A percentile compares a stretch with the other conserved stretches of the same genome.
phyloP scores from a whole-genome alignment of 1,140 invertebrate species.

The Ceratoteleas bidentatus region DNA sequence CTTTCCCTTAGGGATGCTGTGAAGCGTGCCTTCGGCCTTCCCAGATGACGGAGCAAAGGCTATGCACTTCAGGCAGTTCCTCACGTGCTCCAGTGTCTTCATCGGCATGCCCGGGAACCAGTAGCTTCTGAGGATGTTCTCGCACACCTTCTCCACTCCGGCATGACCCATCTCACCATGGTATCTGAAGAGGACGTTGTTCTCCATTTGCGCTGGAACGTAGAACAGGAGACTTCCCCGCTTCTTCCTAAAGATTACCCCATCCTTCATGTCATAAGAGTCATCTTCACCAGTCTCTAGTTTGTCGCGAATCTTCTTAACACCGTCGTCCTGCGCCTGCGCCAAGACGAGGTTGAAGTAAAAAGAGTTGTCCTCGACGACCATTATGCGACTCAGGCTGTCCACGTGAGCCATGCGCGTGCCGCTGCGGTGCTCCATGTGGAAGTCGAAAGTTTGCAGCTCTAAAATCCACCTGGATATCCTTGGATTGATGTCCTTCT shows the following conservation, averaged over 20 bases:
- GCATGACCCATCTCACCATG: conserved; percentile 65
- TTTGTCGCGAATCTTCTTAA: too few relatives aligned
- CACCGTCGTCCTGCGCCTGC: too few relatives aligned
- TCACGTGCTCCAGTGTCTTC: conserved; percentile 35
- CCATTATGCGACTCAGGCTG: conserved; percentile 10
- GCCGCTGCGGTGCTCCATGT: not conserved
- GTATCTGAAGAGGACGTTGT: conserved; percentile 49
- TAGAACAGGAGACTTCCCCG: conserved; percentile 23
- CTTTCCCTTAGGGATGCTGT: not conserved
- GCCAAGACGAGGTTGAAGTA: too few relatives aligned
- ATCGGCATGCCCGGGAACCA: conserved; percentile 50
- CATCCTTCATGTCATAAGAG: conserved; percentile 29
- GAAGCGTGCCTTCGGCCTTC: not conserved
- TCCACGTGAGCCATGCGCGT: conserved; percentile 4
- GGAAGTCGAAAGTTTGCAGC: conserved; percentile 3
- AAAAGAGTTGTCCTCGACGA: not conserved
- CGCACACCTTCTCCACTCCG: conserved; percentile 59
- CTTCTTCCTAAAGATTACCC: conserved; percentile 30
- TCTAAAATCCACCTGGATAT: conserved; percentile 72
- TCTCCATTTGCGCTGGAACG: conserved; percentile 10
- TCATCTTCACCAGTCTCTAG: not conserved
- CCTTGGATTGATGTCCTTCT: conserved; percentile 48
- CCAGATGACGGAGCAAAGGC: conserved; percentile 13
- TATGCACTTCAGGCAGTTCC: conserved; percentile 60
- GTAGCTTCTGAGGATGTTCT: conserved; percentile 43